A percentile compares a stretch with the other conserved stretches of the same genome.
Evolutionary conservation across 2,797 vertebrate genomes (phyloP).

Genomic region (Pangasius krempfi): DNA sequence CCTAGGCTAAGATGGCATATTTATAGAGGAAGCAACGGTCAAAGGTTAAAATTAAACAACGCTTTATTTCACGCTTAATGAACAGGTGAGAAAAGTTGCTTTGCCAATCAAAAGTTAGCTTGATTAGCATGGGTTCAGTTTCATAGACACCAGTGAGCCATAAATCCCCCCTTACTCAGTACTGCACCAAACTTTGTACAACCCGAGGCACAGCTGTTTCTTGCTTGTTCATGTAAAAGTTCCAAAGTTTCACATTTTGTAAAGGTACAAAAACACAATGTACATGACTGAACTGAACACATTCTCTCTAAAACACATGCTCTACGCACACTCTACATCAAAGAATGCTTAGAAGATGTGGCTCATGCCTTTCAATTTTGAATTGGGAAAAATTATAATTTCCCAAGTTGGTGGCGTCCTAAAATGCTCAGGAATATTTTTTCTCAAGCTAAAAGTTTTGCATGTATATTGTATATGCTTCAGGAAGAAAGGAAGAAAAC

Average conservation of each 20-base stretch:
- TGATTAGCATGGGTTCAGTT: neutral
- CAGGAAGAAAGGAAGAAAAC: neutral
- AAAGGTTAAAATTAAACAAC: neutral
- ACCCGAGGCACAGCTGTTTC: neutral
- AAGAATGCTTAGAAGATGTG: neutral
- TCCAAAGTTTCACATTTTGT: neutral
- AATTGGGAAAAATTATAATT: neutral
- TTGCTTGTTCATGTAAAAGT: neutral
- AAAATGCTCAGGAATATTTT: neutral
- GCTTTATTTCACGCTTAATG: neutral
- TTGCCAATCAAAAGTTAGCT: neutral
- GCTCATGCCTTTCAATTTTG: neutral
- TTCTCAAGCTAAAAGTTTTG: neutral
- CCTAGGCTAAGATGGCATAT: neutral
- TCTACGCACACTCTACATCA: neutral
- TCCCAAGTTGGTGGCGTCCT: neutral
- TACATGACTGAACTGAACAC: neutral
- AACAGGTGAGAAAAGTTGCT: neutral
- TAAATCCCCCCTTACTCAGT: neutral
- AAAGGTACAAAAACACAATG: neutral
- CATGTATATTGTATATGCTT: neutral
- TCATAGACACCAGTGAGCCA: neutral
- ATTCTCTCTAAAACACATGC: neutral
- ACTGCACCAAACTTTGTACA: neutral
- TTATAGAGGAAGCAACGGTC: neutral